phyloP scores from a whole-genome alignment of 35 echinoderm and acorn worm species.

The Ptychodera flava region DNA sequence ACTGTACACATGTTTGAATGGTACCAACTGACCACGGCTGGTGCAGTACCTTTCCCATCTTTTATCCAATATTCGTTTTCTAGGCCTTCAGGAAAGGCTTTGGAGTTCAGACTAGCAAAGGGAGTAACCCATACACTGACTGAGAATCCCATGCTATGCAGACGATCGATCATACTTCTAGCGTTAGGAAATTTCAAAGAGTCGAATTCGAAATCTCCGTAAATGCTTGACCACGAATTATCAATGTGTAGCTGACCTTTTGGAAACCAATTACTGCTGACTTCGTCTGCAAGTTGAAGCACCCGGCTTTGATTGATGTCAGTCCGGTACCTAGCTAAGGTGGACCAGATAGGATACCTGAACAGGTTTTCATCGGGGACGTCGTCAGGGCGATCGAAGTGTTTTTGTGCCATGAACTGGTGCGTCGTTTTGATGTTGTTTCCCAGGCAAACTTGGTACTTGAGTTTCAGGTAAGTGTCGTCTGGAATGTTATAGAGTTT shows the following conservation, averaged over 20 bases:
- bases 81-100: background rate
- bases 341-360: background rate
- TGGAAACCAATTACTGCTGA: background rate
- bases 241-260: background rate
- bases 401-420: background rate
- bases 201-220: background rate
- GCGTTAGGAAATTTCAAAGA: background rate
- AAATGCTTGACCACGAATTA: background rate
- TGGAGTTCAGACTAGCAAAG: background rate
- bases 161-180: background rate
- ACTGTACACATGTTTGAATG: constrained; percentile 18
- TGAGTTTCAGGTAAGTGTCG: background rate
- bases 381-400: background rate
- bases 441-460: background rate
- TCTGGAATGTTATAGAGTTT: background rate
- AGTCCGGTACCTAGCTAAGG: background rate
- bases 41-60: background rate
- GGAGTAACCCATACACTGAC: background rate
- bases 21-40: background rate
- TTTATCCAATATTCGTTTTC: background rate
- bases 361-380: background rate
- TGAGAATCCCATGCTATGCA: background rate
- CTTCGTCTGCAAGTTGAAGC: background rate
- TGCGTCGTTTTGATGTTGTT: background rate
- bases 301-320: background rate